Percentiles rank a stretch among this genome's conserved stretches.
Conservation (phyloP, 2,113 vertebrate genomes). For the Microcebus murinus region DNA sequence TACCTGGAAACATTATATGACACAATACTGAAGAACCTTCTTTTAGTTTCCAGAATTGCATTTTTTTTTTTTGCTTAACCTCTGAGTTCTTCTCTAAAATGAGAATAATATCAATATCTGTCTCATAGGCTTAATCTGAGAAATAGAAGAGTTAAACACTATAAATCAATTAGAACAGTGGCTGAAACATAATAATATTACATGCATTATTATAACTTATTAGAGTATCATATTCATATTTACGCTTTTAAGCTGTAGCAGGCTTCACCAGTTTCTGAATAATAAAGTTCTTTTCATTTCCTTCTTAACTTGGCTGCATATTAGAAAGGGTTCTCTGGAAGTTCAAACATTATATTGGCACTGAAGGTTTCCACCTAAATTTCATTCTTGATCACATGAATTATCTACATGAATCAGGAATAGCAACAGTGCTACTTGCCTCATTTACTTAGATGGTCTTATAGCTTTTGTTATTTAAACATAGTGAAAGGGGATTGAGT, state of each 20-base stretch:
- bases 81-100: neutral
- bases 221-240: neutral
- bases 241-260: neutral
- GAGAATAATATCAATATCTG: neutral
- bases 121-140: neutral
- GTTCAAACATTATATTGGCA: neutral
- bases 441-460: neutral
- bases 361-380: neutral
- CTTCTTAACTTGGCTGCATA: neutral
- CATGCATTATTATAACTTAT: neutral
- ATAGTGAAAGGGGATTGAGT: neutral
- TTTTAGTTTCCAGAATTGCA: neutral
- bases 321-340: neutral
- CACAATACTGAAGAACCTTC: neutral
- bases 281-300: neutral
- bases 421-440: neutral
- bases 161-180: neutral
- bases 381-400: neutral
- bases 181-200: neutral
- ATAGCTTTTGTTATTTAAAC: neutral
- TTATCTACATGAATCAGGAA: neutral
- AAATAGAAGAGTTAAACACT: neutral
- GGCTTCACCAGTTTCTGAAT: neutral
- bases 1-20: neutral
- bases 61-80: neutral